These are phyloP conservation scores for Lordiphosa andalusiaca DNA, from an alignment of 2,888 invertebrate species.

Conservation along the genomic window DNA sequence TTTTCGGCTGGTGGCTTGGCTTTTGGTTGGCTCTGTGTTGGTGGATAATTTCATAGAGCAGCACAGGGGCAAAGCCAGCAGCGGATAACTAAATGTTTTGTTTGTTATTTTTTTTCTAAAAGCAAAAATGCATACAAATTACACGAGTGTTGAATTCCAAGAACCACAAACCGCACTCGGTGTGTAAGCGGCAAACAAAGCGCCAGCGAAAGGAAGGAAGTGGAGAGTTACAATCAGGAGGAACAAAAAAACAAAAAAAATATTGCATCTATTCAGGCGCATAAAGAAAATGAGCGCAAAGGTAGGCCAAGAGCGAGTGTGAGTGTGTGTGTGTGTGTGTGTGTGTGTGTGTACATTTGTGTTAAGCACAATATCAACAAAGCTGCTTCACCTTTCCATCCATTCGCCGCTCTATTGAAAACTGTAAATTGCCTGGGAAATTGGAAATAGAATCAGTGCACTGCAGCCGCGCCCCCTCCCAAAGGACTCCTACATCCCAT, in stretches of 20 bases:
- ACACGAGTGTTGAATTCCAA: neutral
- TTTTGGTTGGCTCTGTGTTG: slow-evolving; percentile 27
- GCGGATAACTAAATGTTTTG: neutral
- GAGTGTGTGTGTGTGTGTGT: slow-evolving; percentile 6
- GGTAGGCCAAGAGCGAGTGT: slow-evolving; percentile 51
- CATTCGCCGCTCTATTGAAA: neutral
- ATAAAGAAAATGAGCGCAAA: slow-evolving; percentile 71
- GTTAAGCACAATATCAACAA: slow-evolving; percentile 39
- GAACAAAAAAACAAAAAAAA: slow-evolving; percentile 36
- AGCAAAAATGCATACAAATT: slow-evolving; percentile 1
- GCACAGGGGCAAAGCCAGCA: too few relatives aligned
- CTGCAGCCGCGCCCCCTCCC: slow-evolving; percentile 2
- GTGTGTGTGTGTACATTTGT: slow-evolving; percentile 13
- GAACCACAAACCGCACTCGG: neutral
- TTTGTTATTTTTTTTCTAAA: slow-evolving; percentile 5
- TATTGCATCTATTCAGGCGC: slow-evolving; percentile 67
- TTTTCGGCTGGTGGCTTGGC: slow-evolving; percentile 24
- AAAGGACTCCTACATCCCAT: neutral
- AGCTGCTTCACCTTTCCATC: slow-evolving; percentile 21
- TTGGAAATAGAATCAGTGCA: slow-evolving; percentile 16
- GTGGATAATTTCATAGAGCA: too few relatives aligned
- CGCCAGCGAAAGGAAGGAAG: slow-evolving; percentile 7
- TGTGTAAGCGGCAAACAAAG: neutral
- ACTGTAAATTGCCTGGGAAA: slow-evolving; percentile 1
- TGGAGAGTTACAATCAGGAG: neutral